Conservation (phyloP, 1,140 invertebrate species). For the Drosophila gunungcola region DNA sequence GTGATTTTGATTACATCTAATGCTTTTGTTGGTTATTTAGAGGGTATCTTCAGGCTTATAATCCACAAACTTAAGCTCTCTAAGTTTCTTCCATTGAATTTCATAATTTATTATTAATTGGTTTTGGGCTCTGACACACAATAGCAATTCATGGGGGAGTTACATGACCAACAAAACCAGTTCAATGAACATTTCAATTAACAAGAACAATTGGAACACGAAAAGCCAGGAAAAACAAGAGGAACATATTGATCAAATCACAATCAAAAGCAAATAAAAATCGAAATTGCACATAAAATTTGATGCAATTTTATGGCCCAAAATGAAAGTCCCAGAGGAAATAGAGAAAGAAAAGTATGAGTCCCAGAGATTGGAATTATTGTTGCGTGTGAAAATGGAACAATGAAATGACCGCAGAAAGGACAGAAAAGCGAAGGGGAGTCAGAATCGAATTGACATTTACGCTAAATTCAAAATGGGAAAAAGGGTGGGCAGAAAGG, state of each 20-base stretch:
- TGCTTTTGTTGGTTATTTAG: neutral
- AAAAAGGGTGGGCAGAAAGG: constrained; percentile 5
- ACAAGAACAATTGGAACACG: constrained; percentile 42
- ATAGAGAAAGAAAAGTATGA: constrained; percentile 1
- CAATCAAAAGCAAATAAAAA: constrained; percentile 81
- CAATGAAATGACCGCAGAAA: constrained; percentile 75
- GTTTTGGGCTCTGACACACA: constrained; percentile 31
- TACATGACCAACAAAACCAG: constrained; percentile 40
- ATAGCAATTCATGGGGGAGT: constrained; percentile 55
- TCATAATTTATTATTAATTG: constrained; percentile 81
- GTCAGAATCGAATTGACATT: constrained; percentile 65
- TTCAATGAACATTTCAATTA: constrained; percentile 76
- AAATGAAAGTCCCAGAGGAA: constrained; percentile 38
- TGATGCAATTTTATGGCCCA: constrained; percentile 73
- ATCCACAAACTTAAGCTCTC: constrained; percentile 19
- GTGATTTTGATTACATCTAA: too few species aligned
- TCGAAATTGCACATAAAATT: constrained; percentile 79
- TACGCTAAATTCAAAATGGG: constrained; percentile 53
- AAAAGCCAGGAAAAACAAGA: constrained; percentile 18
- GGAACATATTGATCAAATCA: constrained; percentile 78
- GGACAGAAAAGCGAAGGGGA: constrained; percentile 11
- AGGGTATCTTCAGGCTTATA: constrained; percentile 13
- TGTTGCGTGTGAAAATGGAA: constrained; percentile 80
- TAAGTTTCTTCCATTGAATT: constrained; percentile 62
- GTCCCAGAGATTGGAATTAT: constrained; percentile 50